Percentiles rank a stretch among this genome's conserved stretches.
Evolutionary conservation across 2,888 invertebrate species (phyloP).

Genomic region (Andrena trimmerana): DNA sequence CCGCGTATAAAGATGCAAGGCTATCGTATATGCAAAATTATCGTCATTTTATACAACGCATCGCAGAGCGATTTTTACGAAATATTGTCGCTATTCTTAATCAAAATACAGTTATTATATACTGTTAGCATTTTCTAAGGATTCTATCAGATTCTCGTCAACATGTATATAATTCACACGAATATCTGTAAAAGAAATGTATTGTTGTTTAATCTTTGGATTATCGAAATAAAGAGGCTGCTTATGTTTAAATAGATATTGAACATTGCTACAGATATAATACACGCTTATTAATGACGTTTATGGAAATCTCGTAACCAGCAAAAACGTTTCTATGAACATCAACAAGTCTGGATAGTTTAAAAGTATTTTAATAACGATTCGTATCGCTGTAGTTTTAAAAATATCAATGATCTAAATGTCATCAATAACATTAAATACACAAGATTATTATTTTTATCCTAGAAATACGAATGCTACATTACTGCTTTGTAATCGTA

Average conservation of each 20-base stretch:
- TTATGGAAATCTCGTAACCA: slow-evolving; percentile 40
- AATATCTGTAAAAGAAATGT: slow-evolving; percentile 47
- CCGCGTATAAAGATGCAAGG: slow-evolving; percentile 16
- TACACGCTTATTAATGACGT: slow-evolving; percentile 45
- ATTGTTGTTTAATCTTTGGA: slow-evolving; percentile 63
- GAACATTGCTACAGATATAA: slow-evolving; percentile 41
- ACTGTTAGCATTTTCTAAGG: slow-evolving; percentile 30
- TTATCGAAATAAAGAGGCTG: slow-evolving; percentile 55
- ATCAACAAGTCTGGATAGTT: slow-evolving; percentile 43
- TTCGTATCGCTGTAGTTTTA: slow-evolving; percentile 29
- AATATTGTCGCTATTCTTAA: slow-evolving; percentile 32
- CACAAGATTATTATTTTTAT: slow-evolving; percentile 36
- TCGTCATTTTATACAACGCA: slow-evolving; percentile 24
- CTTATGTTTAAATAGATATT: slow-evolving; percentile 48
- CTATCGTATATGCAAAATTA: slow-evolving; percentile 24
- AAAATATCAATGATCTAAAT: slow-evolving; percentile 45
- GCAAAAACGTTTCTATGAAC: slow-evolving; percentile 37
- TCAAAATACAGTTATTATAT: slow-evolving; percentile 22
- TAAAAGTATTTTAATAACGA: slow-evolving; percentile 40
- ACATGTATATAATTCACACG: slow-evolving; percentile 48
- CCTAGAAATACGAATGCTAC: slow-evolving; percentile 58
- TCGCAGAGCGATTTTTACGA: slow-evolving; percentile 12
- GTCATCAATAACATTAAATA: slow-evolving; percentile 55
- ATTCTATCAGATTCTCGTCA: slow-evolving; percentile 43
- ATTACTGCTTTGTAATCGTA: slow-evolving; percentile 47